phyloP scores from a whole-genome alignment of 1,140 invertebrate genomes.

The Pemphigus obesinymphae region DNA sequence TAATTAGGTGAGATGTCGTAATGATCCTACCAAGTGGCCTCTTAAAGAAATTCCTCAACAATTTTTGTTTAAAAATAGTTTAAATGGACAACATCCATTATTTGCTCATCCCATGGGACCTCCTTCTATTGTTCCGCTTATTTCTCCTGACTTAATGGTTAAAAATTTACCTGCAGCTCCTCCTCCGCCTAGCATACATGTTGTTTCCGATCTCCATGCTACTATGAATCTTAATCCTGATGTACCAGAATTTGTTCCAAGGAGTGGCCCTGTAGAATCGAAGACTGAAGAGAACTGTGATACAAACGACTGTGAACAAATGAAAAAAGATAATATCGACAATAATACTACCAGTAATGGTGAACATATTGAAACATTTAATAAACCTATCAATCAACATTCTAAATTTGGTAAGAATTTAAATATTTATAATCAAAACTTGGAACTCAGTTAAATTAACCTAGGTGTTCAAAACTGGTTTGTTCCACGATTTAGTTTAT shows the following conservation, averaged over 20 bases:
- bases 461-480: too few species aligned
- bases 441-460: too few species aligned
- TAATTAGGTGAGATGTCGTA: conserved; percentile 68
- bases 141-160: conserved; percentile 33
- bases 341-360: background rate
- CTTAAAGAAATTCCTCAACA: conserved; percentile 37
- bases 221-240: conserved; percentile 71
- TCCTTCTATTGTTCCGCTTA: conserved; percentile 38
- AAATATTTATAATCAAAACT: too few species aligned
- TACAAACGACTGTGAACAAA: conserved; percentile 43
- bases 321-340: conserved; percentile 1
- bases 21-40: conserved; percentile 75
- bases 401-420: background rate
- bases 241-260: conserved; percentile 78
- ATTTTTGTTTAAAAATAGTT: conserved; percentile 38
- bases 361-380: background rate
- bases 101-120: conserved; percentile 45
- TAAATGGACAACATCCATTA: conserved; percentile 43
- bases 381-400: background rate
- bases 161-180: conserved; percentile 54
- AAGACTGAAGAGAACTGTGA: conserved; percentile 37
- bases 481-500: too few species aligned
- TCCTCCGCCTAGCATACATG: conserved; percentile 57
- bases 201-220: conserved; percentile 5
- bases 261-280: background rate